Base-by-base conservation (phyloP, 2,888 invertebrate genomes). In the Carcina quercana region DNA sequence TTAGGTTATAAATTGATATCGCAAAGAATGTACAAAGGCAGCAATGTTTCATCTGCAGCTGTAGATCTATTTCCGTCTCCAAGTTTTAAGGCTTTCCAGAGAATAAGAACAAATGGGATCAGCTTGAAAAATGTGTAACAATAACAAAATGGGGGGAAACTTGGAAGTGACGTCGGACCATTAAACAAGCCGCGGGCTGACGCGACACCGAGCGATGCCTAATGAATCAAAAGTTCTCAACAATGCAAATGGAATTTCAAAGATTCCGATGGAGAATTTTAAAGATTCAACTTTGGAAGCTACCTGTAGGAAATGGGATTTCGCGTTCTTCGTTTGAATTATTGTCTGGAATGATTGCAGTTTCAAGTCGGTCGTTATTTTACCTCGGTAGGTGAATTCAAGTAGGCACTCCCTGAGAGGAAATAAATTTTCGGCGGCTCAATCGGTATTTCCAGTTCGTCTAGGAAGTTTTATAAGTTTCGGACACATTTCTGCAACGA, bases 61-160 rank as follows among this genome's bases (percentile, higher is more conserved):
- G 40, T 35, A 55, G 50, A 56, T 59, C 40, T 46, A 52, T 55
- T n/a, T 63, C 58, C 59, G 61, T 65, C 57, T 60, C 49, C 46
- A 58, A 61, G 51, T 59, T 60, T 55, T 50, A 48, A 58, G 59
- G 57, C 51, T 61, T 56, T 48, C 48, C 35, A 35, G 49, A 50
- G 50, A 56, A 57, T 53, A 55, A 53, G 53, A 62, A 68, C 63
- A 69, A 71, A 71, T 68, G 66, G 59, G 63, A 67, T 67, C 60
- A 61, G 52, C 57, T 68, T 65, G 64, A 70, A 65, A 69, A 70
- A 71, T 69, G 65, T 65, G 55, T 63, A 62, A 64, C 65, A 68
- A 72, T 72, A 72, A 70, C 60, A 56, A 57, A 69, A 70, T 67
- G 62, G 60, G 33, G 19, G 53, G 25, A 53, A 71, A 70, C 60